Evolutionary conservation across 2,797 vertebrate species (phyloP), one percentile per base, ranked within the genome.

Genomic region (Chrosomus eos): DNA sequence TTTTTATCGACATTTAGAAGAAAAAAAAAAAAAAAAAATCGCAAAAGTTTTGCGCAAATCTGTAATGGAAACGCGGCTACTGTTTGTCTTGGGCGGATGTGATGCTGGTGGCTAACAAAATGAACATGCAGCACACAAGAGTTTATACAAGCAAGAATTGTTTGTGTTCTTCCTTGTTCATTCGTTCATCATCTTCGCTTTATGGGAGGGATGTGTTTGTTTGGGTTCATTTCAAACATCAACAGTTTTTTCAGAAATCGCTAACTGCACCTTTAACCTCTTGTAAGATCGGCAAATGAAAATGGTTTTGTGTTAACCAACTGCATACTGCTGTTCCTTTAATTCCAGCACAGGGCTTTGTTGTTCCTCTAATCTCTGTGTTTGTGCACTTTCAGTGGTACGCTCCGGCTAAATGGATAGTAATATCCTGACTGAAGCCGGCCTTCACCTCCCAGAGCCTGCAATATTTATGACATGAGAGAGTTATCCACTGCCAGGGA

Each of bases 401-500:
- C 71, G 90, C 88, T 87, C 88, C 90, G 89, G 88, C 91, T 94
- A 91, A 94, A 94, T 93, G 90, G 90, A 86, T 80, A 90, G 91
- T 92, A 93, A 94, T 94, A 93, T 93, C 92, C 92, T 92, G 91
- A 93, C 91, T 89, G 88, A 87, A 91, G 91, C 89, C 92, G 90
- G 91, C 89, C 90, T 88, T 87, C 80, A 87, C 88, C 88, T 90
- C 90, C 85, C 79, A 89, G 88, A 89, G 90, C 85, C 90, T 93
- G 90, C 88, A 91, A 92, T 93, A 93, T 94, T 93, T 94, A 93
- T 94, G 87, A 93, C 85, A 88, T 87, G 87, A 86, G 86, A 82
- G 87, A 91, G 92, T 86, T 67, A 26, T 86, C 90, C 81, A 38
- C 75, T 89, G 88, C 87, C 88, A 90, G 85, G 7, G 55, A 88